These are phyloP conservation scores for Ganaspis sp. DNA, from an alignment of 1,140 invertebrate genomes.

Conservation along the genomic window DNA sequence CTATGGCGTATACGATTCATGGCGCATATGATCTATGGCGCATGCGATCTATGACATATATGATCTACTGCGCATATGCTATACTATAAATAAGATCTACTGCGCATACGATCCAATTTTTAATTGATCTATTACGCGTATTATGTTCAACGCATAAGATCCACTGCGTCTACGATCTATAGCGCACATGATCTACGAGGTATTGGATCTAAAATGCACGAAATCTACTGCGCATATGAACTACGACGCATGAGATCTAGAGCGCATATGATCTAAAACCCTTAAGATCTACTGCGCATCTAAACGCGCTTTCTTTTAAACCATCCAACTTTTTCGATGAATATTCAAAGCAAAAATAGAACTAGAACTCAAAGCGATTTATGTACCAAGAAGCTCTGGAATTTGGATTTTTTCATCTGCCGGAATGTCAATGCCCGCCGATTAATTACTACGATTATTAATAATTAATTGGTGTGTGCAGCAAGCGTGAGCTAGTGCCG, in stretches of 20 bases:
- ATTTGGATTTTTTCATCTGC: constrained; percentile 15
- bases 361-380: not conserved
- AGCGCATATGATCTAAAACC: not conserved
- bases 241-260: not conserved
- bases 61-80: no score
- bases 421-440: constrained; percentile 8
- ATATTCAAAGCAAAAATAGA: not conserved
- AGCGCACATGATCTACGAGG: no score
- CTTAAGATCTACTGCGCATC: not conserved
- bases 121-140: no score
- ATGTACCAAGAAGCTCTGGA: not conserved
- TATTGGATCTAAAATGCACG: no score
- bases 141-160: no score
- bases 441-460: constrained; percentile 30
- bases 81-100: no score
- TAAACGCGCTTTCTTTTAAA: no score
- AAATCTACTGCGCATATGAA: not conserved
- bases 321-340: no score
- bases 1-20: no score
- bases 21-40: no score
- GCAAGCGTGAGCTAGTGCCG: constrained; percentile 19
- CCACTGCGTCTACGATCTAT: not conserved
- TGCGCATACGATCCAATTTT: no score
- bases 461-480: constrained; percentile 22
- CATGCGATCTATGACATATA: no score